Conservation (phyloP, 2,113 vertebrate species). For the Atlantisia rogersi region DNA sequence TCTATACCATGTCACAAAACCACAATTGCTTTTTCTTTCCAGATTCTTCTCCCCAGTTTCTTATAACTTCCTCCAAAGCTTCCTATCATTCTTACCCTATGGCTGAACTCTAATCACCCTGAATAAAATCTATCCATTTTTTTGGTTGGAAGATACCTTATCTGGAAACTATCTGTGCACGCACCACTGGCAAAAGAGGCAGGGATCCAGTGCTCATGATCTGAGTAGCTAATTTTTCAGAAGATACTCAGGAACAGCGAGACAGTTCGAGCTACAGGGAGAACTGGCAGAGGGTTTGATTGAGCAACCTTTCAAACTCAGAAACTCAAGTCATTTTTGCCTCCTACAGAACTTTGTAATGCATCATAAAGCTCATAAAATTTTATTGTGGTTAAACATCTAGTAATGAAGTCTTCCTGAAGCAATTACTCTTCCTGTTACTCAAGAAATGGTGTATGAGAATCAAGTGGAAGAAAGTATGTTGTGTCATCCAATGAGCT, state of each 20-base stretch:
- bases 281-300: not conserved
- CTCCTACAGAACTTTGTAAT: not conserved
- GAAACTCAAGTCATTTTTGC: not conserved
- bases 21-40: not conserved
- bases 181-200: not conserved
- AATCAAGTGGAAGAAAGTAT: not conserved
- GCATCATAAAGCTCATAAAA: not conserved
- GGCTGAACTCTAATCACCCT: not conserved
- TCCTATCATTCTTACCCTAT: not conserved
- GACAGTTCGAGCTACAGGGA: not conserved
- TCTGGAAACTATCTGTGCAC: not conserved
- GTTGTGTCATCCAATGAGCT: not conserved
- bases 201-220: not conserved
- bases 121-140: not conserved
- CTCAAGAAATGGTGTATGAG: not conserved
- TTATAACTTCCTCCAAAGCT: not conserved
- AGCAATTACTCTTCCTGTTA: not conserved
- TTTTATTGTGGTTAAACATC: not conserved
- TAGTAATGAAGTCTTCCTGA: not conserved
- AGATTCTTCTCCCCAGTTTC: not conserved
- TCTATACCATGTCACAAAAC: not conserved
- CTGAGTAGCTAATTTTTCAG: not conserved
- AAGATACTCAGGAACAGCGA: not conserved
- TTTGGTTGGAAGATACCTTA: not conserved
- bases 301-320: not conserved